Evolutionary conservation across 2,888 invertebrate species (phyloP).

Genomic region (Dascillus cervinus): DNA sequence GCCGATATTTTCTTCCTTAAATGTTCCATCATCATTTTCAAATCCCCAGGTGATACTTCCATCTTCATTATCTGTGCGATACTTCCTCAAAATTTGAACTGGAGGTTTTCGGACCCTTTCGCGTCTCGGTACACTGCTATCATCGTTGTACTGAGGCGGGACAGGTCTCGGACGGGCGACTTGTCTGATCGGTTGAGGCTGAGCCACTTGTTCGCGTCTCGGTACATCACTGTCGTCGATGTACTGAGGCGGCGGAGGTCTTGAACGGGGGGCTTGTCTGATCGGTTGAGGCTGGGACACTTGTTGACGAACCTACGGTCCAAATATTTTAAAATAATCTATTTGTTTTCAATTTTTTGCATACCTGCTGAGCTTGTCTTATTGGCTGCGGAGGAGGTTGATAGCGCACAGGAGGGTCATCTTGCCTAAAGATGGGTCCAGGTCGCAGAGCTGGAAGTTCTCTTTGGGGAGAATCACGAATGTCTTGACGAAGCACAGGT

Average conservation of each 20-base stretch:
- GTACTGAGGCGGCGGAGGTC: too few relatives aligned
- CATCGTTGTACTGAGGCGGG: constrained; percentile 29
- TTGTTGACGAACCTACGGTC: constrained; percentile 10
- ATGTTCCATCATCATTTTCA: constrained; percentile 81
- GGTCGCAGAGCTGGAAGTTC: constrained; percentile 17
- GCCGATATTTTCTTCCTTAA: constrained; percentile 78
- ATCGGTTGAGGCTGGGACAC: constrained; percentile 19
- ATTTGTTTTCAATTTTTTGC: constrained; percentile 1
- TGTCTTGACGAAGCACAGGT: constrained; percentile 32
- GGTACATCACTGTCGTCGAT: too few relatives aligned
- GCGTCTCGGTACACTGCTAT: constrained; percentile 37
- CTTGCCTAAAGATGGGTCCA: constrained; percentile 10
- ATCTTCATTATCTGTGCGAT: constrained; percentile 70
- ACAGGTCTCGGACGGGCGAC: constrained; percentile 36
- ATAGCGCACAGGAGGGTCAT: constrained; percentile 9
- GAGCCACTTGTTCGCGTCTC: constrained; percentile 41
- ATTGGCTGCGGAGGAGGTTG: constrained; percentile 15
- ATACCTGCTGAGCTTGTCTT: constrained; percentile 5
- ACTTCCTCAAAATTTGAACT: constrained; percentile 46
- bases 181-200: constrained; percentile 45
- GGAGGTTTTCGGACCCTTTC: constrained; percentile 37
- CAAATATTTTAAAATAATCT: too few relatives aligned
- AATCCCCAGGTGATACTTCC: constrained; percentile 84
- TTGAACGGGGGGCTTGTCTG: too few relatives aligned
- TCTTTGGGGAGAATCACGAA: constrained; percentile 27